Conservation (phyloP, 2,113 vertebrate genomes). For the Brachypodius melanocephalos region DNA sequence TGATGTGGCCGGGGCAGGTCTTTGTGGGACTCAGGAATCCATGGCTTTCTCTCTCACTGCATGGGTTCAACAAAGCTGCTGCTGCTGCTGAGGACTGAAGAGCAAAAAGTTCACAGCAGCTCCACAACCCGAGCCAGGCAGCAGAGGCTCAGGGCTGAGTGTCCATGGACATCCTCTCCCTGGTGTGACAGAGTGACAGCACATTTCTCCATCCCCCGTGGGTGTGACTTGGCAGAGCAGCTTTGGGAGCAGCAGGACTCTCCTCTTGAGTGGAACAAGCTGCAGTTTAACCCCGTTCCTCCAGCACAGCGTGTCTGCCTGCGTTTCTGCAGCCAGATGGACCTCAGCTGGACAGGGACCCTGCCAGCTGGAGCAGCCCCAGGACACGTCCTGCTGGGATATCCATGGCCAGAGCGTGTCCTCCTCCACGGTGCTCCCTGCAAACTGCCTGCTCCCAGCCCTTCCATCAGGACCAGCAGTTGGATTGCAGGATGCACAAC, state of each 20-base stretch:
- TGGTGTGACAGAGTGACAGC: rapidly evolving
- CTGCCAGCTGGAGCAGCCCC: neutral
- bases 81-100: neutral
- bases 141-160: neutral
- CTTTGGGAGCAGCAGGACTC: neutral
- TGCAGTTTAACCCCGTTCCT: neutral
- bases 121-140: neutral
- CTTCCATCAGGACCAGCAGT: neutral
- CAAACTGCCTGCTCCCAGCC: neutral
- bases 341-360: neutral
- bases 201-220: rapidly evolving
- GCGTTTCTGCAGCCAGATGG: rapidly evolving
- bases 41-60: neutral
- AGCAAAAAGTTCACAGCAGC: neutral
- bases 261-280: neutral
- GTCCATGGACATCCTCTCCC: neutral
- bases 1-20: rapidly evolving
- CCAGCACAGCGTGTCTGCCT: neutral
- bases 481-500: neutral
- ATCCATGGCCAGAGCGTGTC: rapidly evolving
- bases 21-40: rapidly evolving
- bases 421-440: neutral
- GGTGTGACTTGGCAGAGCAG: neutral
- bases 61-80: neutral
- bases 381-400: rapidly evolving